phyloP scores from a whole-genome alignment of 2,113 vertebrate genomes.

The Xiphophorus hellerii region DNA sequence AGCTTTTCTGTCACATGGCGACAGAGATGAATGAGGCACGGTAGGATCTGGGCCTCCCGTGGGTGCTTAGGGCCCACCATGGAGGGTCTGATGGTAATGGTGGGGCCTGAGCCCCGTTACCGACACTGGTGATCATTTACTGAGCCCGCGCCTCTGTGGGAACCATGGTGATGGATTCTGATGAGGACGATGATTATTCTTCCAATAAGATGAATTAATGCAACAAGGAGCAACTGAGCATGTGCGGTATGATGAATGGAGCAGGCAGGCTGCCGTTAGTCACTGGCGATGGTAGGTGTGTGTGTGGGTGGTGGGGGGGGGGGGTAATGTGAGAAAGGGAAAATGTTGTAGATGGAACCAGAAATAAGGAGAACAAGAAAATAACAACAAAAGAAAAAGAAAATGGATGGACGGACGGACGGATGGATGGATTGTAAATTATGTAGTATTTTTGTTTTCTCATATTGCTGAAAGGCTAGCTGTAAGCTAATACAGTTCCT shows the following conservation, averaged over 20 bases:
- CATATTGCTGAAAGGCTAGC: too few relatives aligned
- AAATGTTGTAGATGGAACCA: constrained; percentile 2
- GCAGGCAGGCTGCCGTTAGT: constrained; percentile 80
- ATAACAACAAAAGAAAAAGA: neutral
- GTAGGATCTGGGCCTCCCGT: constrained; percentile 68
- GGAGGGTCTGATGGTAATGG: constrained; percentile 72
- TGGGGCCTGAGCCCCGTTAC: constrained; percentile 77
- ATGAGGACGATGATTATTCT: constrained; percentile 91
- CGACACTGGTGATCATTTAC: constrained; percentile 84
- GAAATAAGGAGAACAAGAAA: constrained; percentile 31
- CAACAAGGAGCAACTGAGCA: constrained; percentile 85
- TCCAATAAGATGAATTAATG: constrained; percentile 96
- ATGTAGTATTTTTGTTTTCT: too few relatives aligned
- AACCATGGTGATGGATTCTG: constrained; percentile 89
- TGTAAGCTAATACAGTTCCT: neutral
- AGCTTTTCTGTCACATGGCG: constrained; percentile 61
- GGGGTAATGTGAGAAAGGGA: constrained; percentile 37
- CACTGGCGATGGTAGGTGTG: constrained; percentile 78
- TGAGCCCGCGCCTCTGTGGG: constrained; percentile 78
- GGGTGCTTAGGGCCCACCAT: constrained; percentile 81
- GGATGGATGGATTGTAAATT: too few relatives aligned
- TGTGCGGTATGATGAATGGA: constrained; percentile 81
- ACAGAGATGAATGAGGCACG: constrained; percentile 87
- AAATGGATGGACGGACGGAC: too few relatives aligned
- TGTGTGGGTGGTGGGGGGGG: neutral